These are phyloP conservation scores for Champsocephalus esox DNA, from an alignment of 2,797 vertebrate genomes.

Conservation along the genomic window DNA sequence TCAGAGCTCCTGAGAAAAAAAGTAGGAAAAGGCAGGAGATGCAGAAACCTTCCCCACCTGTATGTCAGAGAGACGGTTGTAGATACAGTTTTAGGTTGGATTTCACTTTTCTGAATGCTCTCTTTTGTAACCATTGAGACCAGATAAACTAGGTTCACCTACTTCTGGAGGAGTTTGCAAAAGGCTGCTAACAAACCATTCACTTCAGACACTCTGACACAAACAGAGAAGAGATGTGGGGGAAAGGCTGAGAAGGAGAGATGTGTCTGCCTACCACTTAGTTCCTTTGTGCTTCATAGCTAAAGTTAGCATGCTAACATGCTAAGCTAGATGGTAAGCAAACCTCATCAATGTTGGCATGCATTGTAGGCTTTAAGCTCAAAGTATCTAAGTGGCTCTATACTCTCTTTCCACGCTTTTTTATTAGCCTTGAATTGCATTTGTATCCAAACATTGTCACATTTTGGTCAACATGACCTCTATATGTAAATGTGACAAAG, in stretches of 20 bases:
- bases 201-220: no score
- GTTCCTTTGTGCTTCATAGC: no score
- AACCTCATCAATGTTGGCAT: not conserved
- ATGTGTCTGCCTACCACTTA: no score
- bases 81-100: slow-evolving; percentile 28
- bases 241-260: no score
- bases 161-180: not conserved
- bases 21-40: slow-evolving; percentile 33
- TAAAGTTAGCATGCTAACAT: not conserved
- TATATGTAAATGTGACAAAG: no score
- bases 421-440: no score
- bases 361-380: not conserved
- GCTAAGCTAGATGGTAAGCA: not conserved
- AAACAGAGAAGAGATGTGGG: no score
- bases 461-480: no score
- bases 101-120: slow-evolving; percentile 37
- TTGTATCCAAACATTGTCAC: no score
- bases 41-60: slow-evolving; percentile 26
- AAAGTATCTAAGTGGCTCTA: not conserved
- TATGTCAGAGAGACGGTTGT: not conserved
- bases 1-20: slow-evolving; percentile 32
- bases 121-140: slow-evolving; percentile 8
- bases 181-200: no score
- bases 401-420: not conserved
- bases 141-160: slow-evolving; percentile 39